phyloP scores from a whole-genome alignment of 1,140 invertebrate species.

The Yoshiicerus persimilis region DNA sequence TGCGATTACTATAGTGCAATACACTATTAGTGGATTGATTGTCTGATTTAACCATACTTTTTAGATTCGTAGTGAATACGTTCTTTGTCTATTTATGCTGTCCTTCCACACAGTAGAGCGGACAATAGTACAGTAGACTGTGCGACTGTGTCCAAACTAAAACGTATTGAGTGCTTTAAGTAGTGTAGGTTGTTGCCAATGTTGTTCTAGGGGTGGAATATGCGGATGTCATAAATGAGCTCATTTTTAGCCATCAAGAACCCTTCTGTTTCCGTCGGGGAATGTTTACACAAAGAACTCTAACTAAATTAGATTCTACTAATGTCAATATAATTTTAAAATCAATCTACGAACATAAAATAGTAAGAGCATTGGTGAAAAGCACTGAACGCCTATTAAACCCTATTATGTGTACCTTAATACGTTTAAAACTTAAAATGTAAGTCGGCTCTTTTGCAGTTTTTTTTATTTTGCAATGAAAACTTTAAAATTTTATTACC shows the following conservation, averaged over 20 bases:
- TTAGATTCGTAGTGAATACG: not conserved
- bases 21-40: not conserved
- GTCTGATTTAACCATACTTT: not conserved
- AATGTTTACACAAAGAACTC: too few relatives aligned
- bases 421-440: too few relatives aligned
- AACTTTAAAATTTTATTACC: not conserved
- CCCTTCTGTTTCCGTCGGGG: not conserved
- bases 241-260: not conserved
- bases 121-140: too few relatives aligned
- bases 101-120: not conserved
- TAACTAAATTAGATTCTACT: too few relatives aligned
- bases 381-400: too few relatives aligned
- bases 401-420: too few relatives aligned
- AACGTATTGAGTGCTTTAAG: not conserved
- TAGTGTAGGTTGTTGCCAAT: not conserved
- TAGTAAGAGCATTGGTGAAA: too few relatives aligned
- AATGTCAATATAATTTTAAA: too few relatives aligned
- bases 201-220: not conserved
- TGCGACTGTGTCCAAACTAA: not conserved
- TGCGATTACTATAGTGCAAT: not conserved
- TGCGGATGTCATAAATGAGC: slow-evolving; percentile 16
- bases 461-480: not conserved
- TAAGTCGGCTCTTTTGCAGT: not conserved
- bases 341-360: too few relatives aligned
- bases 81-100: not conserved